phyloP scores from a whole-genome alignment of 2,113 vertebrate genomes.

The Polypterus bichir region DNA sequence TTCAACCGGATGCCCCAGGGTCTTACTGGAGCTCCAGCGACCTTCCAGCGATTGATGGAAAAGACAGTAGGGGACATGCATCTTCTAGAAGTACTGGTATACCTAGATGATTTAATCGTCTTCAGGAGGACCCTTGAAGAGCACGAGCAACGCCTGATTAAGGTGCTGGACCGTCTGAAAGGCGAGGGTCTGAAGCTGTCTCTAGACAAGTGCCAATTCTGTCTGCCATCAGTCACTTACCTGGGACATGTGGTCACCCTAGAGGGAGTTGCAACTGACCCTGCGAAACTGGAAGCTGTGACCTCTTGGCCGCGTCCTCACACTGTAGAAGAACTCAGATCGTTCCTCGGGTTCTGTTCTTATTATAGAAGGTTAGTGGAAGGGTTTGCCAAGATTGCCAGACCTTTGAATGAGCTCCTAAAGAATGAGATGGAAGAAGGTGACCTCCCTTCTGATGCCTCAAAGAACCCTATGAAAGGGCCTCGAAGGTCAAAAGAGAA shows the following conservation, averaged over 20 bases:
- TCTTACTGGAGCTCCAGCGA: no score
- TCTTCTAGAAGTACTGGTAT: no score
- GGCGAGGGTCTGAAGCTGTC: constrained; percentile 1
- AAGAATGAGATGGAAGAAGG: not conserved
- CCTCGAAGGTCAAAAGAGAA: not conserved
- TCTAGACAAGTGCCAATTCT: constrained; percentile 4
- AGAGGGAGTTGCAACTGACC: not conserved
- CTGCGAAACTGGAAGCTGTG: not conserved
- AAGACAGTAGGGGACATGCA: no score
- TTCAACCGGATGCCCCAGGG: no score
- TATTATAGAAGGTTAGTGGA: not conserved
- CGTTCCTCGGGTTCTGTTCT: constrained; percentile 5
- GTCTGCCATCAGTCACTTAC: not conserved
- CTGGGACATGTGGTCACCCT: not conserved
- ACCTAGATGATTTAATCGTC: no score
- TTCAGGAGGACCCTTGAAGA: no score
- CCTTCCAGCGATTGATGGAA: no score
- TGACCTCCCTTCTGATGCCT: no score
- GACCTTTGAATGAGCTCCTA: not conserved
- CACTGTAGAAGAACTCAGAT: not conserved
- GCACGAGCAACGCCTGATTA: no score
- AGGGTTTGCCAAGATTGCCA: not conserved
- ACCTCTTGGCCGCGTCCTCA: not conserved
- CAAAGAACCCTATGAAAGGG: no score
- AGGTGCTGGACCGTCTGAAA: not conserved